Evolutionary conservation across 2,797 vertebrate genomes (phyloP).

Genomic region (Tiaroga cobitis): DNA sequence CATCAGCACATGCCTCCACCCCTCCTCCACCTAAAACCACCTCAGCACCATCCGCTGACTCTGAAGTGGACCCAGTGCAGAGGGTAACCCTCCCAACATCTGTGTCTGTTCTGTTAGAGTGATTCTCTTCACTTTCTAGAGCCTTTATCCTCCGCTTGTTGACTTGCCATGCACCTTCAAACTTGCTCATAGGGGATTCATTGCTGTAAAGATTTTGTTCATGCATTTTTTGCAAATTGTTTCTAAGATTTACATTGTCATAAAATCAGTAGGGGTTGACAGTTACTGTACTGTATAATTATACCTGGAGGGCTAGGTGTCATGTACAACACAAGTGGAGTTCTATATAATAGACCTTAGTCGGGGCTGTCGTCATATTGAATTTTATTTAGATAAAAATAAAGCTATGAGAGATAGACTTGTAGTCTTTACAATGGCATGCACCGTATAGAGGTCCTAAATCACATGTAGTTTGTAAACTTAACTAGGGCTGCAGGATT

Average conservation of each 20-base stretch:
- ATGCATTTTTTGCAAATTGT: neutral
- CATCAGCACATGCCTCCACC: slow-evolving; percentile 61
- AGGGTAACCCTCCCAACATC: slow-evolving; percentile 70
- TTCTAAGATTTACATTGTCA: neutral
- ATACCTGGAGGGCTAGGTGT: neutral
- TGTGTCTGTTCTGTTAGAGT: slow-evolving; percentile 55
- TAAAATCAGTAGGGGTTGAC: neutral
- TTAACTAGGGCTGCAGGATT: neutral
- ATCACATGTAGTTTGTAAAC: neutral
- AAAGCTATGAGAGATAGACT: neutral
- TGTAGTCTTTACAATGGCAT: neutral
- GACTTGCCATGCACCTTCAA: neutral
- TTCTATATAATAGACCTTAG: slow-evolving; percentile 8
- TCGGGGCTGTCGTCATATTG: neutral
- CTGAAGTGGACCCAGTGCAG: slow-evolving; percentile 65
- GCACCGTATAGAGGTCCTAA: neutral
- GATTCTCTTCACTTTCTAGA: slow-evolving; percentile 52
- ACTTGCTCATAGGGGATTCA: neutral
- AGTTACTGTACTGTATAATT: neutral
- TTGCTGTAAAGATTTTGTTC: neutral
- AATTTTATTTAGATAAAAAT: neutral
- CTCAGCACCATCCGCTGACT: slow-evolving; percentile 64
- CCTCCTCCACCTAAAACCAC: slow-evolving; percentile 61
- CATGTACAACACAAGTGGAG: slow-evolving; percentile 37
- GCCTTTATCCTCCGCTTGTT: slow-evolving; percentile 12